phyloP scores from a whole-genome alignment of 1,140 invertebrate genomes.

The Sitophilus oryzae region DNA sequence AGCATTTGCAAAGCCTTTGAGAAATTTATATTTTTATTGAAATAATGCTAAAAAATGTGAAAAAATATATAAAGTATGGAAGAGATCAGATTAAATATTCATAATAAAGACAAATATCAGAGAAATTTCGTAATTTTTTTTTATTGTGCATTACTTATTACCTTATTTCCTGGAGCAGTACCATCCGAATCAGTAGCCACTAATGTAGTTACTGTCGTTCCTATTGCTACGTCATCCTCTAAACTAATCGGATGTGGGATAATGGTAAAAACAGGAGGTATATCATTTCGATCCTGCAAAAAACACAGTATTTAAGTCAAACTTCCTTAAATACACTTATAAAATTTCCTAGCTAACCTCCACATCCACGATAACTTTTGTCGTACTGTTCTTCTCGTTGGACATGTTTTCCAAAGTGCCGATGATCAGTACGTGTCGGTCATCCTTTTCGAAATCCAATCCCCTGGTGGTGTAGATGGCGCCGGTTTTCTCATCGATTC shows the following conservation, averaged over 20 bases:
- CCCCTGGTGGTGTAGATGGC: slow-evolving; percentile 67
- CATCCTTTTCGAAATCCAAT: slow-evolving; percentile 73
- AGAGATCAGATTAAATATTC: no score
- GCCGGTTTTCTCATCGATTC: slow-evolving; percentile 72
- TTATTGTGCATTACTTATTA: no score
- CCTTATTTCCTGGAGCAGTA: slow-evolving; percentile 72
- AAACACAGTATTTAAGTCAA: no score
- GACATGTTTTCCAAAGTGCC: slow-evolving; percentile 76
- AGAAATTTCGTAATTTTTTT: no score
- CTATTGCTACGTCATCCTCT: slow-evolving; percentile 75
- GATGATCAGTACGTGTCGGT: slow-evolving; percentile 66
- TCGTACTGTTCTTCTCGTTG: slow-evolving; percentile 63
- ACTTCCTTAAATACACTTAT: no score
- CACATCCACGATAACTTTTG: slow-evolving; percentile 69
- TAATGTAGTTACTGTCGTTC: slow-evolving; percentile 70
- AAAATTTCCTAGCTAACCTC: no score
- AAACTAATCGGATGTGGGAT: slow-evolving; percentile 74
- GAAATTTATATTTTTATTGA: no score
- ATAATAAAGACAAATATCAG: no score
- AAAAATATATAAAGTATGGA: no score
- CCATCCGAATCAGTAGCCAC: slow-evolving; percentile 76
- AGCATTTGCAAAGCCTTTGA: no score
- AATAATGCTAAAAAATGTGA: no score
- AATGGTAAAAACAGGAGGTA: slow-evolving; percentile 77
- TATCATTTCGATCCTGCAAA: slow-evolving; percentile 70